Conservation (phyloP, 2,888 invertebrate species). For the Sylvicola fuscatus region DNA sequence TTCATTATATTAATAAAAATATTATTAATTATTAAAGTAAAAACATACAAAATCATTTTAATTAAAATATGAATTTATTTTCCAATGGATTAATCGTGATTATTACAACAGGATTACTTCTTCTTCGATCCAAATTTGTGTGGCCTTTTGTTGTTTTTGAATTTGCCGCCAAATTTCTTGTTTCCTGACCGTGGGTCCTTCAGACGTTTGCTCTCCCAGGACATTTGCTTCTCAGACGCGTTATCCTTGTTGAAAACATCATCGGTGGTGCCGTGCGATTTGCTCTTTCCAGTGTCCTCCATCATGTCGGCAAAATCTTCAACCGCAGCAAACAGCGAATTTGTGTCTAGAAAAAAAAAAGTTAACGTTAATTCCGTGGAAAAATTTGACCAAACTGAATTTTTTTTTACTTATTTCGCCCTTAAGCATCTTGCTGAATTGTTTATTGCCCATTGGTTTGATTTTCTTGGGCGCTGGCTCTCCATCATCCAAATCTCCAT, state of each 20-base stretch:
- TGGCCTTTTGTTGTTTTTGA: too few species aligned
- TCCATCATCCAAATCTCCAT: slow-evolving; percentile 13
- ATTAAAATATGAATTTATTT: too few species aligned
- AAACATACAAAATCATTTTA: too few species aligned
- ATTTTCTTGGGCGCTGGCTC: slow-evolving; percentile 8
- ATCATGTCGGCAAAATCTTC: slow-evolving; percentile 77
- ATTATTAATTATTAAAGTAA: too few species aligned
- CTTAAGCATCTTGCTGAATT: slow-evolving; percentile 19
- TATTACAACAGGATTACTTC: too few species aligned
- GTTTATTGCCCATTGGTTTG: slow-evolving; percentile 1
- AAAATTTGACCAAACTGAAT: not conserved
- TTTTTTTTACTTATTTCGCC: slow-evolving; percentile 6
- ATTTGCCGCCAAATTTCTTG: too few species aligned
- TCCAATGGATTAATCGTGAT: too few species aligned
- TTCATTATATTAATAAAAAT: too few species aligned
- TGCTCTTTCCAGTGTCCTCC: slow-evolving; percentile 57
- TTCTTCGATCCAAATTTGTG: too few species aligned
- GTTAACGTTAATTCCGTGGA: slow-evolving; percentile 1
- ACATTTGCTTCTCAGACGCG: slow-evolving; percentile 53
- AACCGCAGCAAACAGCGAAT: slow-evolving; percentile 58
- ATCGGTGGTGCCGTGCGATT: slow-evolving; percentile 43
- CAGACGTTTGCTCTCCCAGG: slow-evolving; percentile 55
- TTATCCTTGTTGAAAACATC: slow-evolving; percentile 56
- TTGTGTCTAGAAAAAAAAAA: slow-evolving; percentile 24
- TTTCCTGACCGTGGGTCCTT: not conserved